Evolutionary conservation across 2,888 invertebrate species (phyloP), one percentile per base, ranked within the genome.

Genomic region (Cepaea hortensis): DNA sequence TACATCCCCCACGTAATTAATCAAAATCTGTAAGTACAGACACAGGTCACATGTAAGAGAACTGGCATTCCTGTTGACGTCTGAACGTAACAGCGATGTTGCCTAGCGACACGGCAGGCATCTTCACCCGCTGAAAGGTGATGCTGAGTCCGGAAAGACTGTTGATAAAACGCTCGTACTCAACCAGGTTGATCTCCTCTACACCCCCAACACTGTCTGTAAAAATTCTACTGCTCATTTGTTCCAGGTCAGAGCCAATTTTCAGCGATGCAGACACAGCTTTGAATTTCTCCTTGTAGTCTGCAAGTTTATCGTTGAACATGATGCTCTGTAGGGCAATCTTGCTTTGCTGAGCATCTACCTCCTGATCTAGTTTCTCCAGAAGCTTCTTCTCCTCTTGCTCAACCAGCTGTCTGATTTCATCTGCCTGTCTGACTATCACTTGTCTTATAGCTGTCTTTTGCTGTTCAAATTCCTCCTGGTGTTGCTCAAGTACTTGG

Each of bases 401-500:
- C 46, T 76, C 13, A 50, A 76, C n/a, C 4, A 76, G 46, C 50
- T 50, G 76, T 18, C 50, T 46, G 15, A 76, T 50, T 6, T 76
- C 76, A 4, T 76, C 76, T 3, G 48, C 50, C 15, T 23, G 76
- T 18, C 50, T 61, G 46, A 50, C 50, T 11, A 87, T 62, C 2
- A 70, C 46, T 13, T 18, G 23, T 61, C 76, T 55, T 68, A 77
- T 55, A 18, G 23, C 73, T 11, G 79, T 35, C 23, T 76, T 79
- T 65, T 84, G 65, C 46, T 23, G n/a, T 9, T 61, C 20, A 3
- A 87, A 18, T 55, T 50, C 15, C 9, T 84, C 65, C 48, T 73
- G 75, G 23, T 46, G 46, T 75, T 84, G 55, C 46, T 84, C 84
- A 7, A 75, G 73, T 5, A 70, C 46, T 48, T 72, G n/a, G 20